phyloP scores from a whole-genome alignment of 2,797 vertebrate species.

The Coregonus sp. region DNA sequence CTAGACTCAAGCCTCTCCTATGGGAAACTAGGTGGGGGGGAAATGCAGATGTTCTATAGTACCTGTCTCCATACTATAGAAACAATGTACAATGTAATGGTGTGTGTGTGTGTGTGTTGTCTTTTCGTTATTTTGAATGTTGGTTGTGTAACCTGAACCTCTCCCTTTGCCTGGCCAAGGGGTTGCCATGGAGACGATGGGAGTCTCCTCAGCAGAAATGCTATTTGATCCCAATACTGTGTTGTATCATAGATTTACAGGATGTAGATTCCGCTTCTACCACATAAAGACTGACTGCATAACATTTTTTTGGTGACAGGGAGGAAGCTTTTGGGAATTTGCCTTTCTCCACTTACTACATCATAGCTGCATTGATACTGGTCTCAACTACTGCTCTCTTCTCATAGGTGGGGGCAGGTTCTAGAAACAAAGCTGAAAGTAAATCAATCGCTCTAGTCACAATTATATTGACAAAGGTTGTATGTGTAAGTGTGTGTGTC shows the following conservation, averaged over 20 bases:
- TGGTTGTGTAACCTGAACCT: constrained; percentile 58
- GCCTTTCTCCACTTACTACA: too few relatives aligned
- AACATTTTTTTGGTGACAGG: neutral
- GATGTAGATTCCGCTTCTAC: neutral
- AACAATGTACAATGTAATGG: neutral
- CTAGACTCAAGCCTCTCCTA: neutral
- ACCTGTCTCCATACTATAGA: neutral
- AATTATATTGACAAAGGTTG: neutral
- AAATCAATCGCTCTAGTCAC: neutral
- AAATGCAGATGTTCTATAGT: neutral
- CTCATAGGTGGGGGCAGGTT: too few relatives aligned
- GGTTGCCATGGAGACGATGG: constrained; percentile 71
- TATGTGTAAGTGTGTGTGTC: neutral
- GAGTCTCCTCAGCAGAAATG: constrained; percentile 51
- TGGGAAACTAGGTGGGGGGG: too few relatives aligned
- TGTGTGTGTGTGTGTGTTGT: constrained; percentile 21
- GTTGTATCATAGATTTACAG: neutral
- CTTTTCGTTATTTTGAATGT: constrained; percentile 37
- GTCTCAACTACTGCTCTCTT: too few relatives aligned
- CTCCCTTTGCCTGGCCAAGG: constrained; percentile 61
- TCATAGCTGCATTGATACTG: too few relatives aligned
- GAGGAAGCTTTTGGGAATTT: neutral
- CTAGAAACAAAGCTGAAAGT: too few relatives aligned
- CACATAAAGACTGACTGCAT: neutral
- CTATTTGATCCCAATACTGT: constrained; percentile 29